Percentiles rank a stretch among this genome's conserved stretches.
Evolutionary conservation across 2,888 invertebrate genomes (phyloP).

Genomic region (Hydraecia micacea): DNA sequence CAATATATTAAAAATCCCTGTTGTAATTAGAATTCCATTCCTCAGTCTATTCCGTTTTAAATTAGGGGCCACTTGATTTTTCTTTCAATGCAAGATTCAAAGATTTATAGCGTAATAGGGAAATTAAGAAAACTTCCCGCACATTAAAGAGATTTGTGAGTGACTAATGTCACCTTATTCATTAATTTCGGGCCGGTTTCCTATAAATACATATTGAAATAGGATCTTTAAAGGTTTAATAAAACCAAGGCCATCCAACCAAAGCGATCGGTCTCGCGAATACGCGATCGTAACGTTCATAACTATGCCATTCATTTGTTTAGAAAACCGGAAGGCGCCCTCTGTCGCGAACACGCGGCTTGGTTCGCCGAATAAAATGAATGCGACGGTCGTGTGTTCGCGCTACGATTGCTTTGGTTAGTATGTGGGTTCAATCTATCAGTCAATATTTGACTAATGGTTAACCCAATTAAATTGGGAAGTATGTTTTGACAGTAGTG

Average conservation of each 20-base stretch:
- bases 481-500: background rate
- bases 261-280: background rate
- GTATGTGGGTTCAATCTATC: background rate
- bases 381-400: background rate
- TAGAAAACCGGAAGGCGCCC: background rate
- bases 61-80: background rate
- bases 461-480: background rate
- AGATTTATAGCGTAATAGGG: background rate
- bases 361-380: background rate
- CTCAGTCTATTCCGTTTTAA: constrained; percentile 4
- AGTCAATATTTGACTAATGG: constrained; percentile 14
- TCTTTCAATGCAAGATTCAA: background rate
- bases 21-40: background rate
- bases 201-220: background rate
- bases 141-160: background rate
- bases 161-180: background rate
- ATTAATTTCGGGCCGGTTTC: background rate
- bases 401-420: background rate
- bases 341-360: background rate
- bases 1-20: constrained; percentile 10
- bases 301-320: background rate
- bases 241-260: background rate
- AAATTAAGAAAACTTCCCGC: too few relatives aligned
- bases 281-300: background rate
- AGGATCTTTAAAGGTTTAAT: background rate